Evolutionary conservation across 2,888 invertebrate genomes (phyloP), one percentile per base, ranked within the genome.

Genomic region (Isoperla grammatica): DNA sequence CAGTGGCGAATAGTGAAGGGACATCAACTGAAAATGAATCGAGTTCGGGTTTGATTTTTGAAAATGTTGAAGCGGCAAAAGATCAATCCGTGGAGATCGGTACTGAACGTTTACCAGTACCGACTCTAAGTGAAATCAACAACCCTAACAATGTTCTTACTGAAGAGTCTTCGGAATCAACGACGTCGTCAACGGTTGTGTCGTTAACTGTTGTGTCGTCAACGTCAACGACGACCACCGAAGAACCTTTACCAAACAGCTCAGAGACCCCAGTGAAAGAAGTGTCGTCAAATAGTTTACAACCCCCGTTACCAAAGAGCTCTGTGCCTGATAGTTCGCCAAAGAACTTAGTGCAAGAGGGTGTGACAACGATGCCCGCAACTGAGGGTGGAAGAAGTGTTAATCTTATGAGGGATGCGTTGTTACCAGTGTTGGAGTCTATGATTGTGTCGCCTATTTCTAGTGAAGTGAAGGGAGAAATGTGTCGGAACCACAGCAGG

Each of bases 401-500:
- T 2, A 39, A 53, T 39, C 22, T 57, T 23, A 13, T 49, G 13
- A 23, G 13, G 19, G 57, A 50, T 20, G 57, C 49, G 12, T 20
- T 57, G 37, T 50, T 57, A 13, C 48, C 40, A 15, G 12, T 57
- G 40, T 19, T 57, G 48, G 57, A 48, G 29, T 39, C 35, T 19
- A 43, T 49, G 40, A 49, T 62, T 53, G 45, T 62, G 15, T 42
- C 62, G 2, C 60, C 62, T 13, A 56, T 62, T 5, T 57, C 60
- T 11, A 29, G 54, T 2, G 46, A 60, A 23, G 62, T 60, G 11
- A n/a, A 13, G 17, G 60, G 54, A 35, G 50, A 59, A 12, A 29
- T 35, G 50, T 63, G 63, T 45, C 45, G 61, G 11, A 63, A 61
- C 39, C 60, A 63, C 29, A 63, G 60, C 35, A 29, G 35, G 49